A percentile compares a stretch with the other conserved stretches of the same genome.
Evolutionary conservation across 2,888 invertebrate species (phyloP).

Genomic region (Aplocera efformata): DNA sequence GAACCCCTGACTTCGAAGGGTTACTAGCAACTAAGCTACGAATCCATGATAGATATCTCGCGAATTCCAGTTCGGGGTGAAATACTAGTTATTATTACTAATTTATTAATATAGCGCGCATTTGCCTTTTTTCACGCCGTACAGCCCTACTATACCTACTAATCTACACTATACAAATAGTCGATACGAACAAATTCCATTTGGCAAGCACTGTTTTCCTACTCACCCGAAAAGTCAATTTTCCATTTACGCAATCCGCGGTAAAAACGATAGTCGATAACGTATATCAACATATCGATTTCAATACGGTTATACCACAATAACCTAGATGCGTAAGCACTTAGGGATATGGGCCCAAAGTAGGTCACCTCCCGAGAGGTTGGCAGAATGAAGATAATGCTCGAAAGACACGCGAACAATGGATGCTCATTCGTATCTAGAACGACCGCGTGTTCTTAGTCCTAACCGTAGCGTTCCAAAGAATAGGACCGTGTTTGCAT

Average conservation of each 20-base stretch:
- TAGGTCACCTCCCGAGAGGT: slow-evolving; percentile 68
- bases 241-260: slow-evolving; percentile 60
- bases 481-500: too few species aligned
- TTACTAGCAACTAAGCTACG: too few species aligned
- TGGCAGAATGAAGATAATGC: slow-evolving; percentile 54
- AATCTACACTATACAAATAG: slow-evolving; percentile 24
- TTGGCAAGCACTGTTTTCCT: slow-evolving; percentile 45
- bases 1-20: too few species aligned
- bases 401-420: slow-evolving; percentile 60
- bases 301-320: slow-evolving; percentile 55
- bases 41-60: too few species aligned
- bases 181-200: slow-evolving; percentile 30
- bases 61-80: too few species aligned
- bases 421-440: slow-evolving; percentile 46
- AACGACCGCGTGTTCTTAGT: slow-evolving; percentile 31
- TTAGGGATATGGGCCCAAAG: slow-evolving; percentile 61
- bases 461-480: too few species aligned
- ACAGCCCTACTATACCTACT: neutral
- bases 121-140: too few species aligned
- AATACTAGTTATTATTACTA: too few species aligned
- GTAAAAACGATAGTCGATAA: slow-evolving; percentile 56
- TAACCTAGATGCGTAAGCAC: slow-evolving; percentile 72
- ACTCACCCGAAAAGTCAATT: slow-evolving; percentile 43
- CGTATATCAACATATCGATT: slow-evolving; percentile 50
- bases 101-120: too few species aligned